Percentiles rank a stretch among this genome's conserved stretches.
phyloP scores from a whole-genome alignment of 2,113 vertebrate species.

The Bujurquina vittata region DNA sequence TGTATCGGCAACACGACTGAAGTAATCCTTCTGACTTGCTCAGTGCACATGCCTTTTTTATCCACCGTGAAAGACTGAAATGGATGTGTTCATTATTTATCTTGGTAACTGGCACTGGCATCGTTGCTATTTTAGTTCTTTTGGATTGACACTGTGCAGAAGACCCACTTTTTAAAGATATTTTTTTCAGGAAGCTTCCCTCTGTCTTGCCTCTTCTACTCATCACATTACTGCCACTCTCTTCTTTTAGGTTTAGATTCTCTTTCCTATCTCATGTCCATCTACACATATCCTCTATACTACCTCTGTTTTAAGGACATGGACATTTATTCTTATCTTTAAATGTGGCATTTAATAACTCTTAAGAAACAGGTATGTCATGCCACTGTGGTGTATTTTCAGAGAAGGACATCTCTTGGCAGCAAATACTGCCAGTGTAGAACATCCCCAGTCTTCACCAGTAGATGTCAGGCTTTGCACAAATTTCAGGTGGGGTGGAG shows the following conservation, averaged over 20 bases:
- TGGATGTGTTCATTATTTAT: constrained; percentile 11
- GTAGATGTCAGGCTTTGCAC: constrained; percentile 68
- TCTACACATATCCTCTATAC: not conserved
- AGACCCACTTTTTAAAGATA: not conserved
- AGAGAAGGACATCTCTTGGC: constrained; percentile 13
- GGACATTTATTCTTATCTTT: not conserved
- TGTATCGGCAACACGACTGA: not conserved
- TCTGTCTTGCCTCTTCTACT: not conserved
- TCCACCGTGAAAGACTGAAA: not conserved
- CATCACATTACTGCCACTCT: not conserved
- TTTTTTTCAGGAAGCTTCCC: not conserved
- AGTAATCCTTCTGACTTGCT: not conserved
- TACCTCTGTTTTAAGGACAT: not conserved
- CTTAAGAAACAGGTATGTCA: not conserved
- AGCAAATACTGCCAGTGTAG: not conserved
- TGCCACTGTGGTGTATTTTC: constrained; percentile 8
- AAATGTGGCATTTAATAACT: not conserved
- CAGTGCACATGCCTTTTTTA: not conserved
- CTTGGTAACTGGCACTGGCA: constrained; percentile 2
- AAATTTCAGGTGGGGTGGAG: not conserved
- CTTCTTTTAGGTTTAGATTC: not conserved
- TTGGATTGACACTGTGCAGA: not conserved
- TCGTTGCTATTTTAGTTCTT: not conserved
- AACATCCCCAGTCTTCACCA: constrained; percentile 20
- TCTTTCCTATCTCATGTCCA: not conserved